A percentile compares a stretch with the other conserved stretches of the same genome.
Evolutionary conservation across 1,140 invertebrate genomes (phyloP).

Genomic region (Drosophila burlai): DNA sequence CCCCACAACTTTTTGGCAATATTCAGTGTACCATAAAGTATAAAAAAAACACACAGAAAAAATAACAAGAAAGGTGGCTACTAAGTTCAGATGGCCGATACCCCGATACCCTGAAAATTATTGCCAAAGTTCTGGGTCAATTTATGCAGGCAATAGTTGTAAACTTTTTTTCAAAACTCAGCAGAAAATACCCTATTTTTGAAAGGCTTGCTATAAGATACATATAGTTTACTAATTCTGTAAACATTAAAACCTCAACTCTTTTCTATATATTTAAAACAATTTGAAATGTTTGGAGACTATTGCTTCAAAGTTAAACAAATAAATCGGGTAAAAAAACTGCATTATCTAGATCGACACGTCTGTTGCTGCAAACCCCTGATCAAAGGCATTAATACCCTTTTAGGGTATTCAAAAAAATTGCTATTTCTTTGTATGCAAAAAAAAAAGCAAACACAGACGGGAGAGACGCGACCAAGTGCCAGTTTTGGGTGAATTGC

Average conservation of each 20-base stretch:
- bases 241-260: not conserved
- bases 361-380: not conserved
- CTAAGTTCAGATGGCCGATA: too few relatives aligned
- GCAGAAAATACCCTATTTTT: not conserved
- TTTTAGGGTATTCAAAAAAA: conserved; percentile 7
- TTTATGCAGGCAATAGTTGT: not conserved
- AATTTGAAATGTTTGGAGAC: not conserved
- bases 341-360: not conserved
- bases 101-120: not conserved
- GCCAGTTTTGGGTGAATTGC: conserved; percentile 73
- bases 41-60: not conserved
- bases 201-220: not conserved
- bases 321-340: not conserved
- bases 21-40: conserved; percentile 37
- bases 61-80: not conserved
- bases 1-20: conserved; percentile 44
- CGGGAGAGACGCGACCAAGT: conserved; percentile 63
- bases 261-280: not conserved
- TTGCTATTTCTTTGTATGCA: conserved; percentile 63
- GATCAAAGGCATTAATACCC: not conserved
- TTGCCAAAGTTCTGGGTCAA: not conserved
- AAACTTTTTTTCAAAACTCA: not conserved
- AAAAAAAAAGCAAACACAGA: conserved; percentile 71
- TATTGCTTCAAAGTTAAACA: too few relatives aligned
- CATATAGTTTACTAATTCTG: not conserved